Evolutionary conservation across 2,888 invertebrate genomes (phyloP).

Genomic region (Sinohyriopsis cumingii): DNA sequence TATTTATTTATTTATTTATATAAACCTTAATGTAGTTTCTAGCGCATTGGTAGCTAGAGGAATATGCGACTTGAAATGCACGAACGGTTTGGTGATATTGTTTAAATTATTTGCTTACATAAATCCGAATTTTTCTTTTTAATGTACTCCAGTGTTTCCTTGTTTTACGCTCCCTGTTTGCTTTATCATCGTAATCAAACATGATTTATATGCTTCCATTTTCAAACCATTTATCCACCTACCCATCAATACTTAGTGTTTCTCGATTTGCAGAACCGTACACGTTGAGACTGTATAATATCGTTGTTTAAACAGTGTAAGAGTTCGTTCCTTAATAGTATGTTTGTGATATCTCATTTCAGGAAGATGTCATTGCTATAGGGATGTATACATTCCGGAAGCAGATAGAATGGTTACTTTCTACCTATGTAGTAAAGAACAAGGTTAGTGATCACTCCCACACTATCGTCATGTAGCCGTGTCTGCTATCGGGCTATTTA

Average conservation of each 20-base stretch:
- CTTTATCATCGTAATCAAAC: too few relatives aligned
- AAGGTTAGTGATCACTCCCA: slow-evolving; percentile 26
- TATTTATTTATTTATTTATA: too few relatives aligned
- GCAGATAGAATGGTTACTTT: slow-evolving; percentile 48
- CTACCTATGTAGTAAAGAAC: slow-evolving; percentile 49
- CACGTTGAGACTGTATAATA: background rate
- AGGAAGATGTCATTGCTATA: slow-evolving; percentile 56
- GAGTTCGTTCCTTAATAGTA: background rate
- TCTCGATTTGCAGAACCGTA: background rate
- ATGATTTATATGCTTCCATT: too few relatives aligned
- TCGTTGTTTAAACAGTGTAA: background rate
- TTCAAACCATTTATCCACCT: background rate
- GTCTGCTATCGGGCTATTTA: too few relatives aligned
- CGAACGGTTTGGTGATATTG: too few relatives aligned
- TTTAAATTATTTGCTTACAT: too few relatives aligned
- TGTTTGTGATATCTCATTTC: slow-evolving; percentile 1
- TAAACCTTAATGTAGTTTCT: too few relatives aligned
- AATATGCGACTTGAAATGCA: too few relatives aligned
- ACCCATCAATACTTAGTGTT: background rate
- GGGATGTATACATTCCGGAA: slow-evolving; percentile 55
- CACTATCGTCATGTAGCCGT: background rate
- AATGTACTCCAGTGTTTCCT: too few relatives aligned
- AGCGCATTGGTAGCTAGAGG: too few relatives aligned
- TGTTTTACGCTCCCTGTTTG: too few relatives aligned
- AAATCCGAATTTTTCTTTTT: too few relatives aligned